Evolutionary conservation across 2,797 vertebrate genomes (phyloP), one percentile per base, ranked within the genome.

Genomic region (Petrocephalus schoutedeni): DNA sequence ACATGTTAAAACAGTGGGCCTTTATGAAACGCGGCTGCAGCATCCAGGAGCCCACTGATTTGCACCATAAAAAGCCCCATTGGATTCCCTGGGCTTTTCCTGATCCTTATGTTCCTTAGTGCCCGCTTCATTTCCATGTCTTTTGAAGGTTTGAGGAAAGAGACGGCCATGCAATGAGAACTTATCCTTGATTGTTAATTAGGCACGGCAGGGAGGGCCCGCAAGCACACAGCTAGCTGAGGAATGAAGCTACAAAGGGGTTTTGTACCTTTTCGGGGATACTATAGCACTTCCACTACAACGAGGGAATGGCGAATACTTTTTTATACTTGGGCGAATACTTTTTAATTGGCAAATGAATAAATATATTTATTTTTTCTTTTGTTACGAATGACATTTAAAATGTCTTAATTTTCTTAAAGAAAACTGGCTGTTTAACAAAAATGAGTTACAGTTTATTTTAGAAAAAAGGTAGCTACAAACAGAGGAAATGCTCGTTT

Each of bases 11-110:
- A 89, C 85, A 83, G 71, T 82, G 57, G 28, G 54, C 23, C 57
- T 83, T 89, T 87, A 87, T 87, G 16, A 23, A 19, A 45, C 36
- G 16, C 19, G 36, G 6, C 67, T 21, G 54, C 74, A 41, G 10
- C 74, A 82, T 89, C 21, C 64, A 56, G 54, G 23, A 86, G 71
- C 67, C 54, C 41, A 51, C 86, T 89, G 88, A 89, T 89, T 86
- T 89, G 57, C 71, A 83, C 71, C 71, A 89, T 87, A 89, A 89
- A 87, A 86, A 88, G 56, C 3, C 21, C 12, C 88, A 41, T 82
- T 86, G 85, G 88, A 45, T 59, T 80, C 53, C 53, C 28, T 28
- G 23, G 56, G 56, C 49, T 88, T 88, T 61, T n/a, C 83, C 45
- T 85, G 82, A 45, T 45, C 23, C 51, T 85, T 71, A 82, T 64